Base-by-base conservation (phyloP, 1,140 invertebrate genomes). In the Hormaphis cornu region DNA sequence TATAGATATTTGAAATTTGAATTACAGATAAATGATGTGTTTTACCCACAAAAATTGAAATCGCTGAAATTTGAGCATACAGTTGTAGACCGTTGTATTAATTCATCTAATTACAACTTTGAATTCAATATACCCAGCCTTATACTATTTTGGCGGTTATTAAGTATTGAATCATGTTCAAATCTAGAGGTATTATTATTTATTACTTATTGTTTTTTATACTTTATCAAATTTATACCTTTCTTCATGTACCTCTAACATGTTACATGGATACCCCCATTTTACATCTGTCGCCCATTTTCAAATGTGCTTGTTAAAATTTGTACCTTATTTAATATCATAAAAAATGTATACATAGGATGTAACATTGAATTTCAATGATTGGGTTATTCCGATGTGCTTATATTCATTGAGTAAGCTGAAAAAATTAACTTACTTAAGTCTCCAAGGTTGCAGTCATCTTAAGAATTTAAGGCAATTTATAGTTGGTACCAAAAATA, bases 391-490 rank as follows among this genome's bases (percentile, higher is more conserved):
- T 52, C 82, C 86, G 0, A 85, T 87, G 73, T 83, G 84, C 10
- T 76, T 89, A 9, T 78, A 89, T 76, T 81, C 84, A 30, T 80
- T 89, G 1, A 88, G 86, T 74, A 89, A 89, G 80, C 76, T 87
- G 72, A 78, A 80, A 4, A 76, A 79, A 26, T 77, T 90, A 7
- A 80, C 80, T 30, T 80, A 82, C 56, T 78, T 90, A 3, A 78
- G 80, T 72, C 73, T 87, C 28, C 78, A 84, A 72, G 83, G 85
- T 12, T 89, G 87, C 75, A 75, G 77, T 54, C 78, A 81, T 61
- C 76, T 90, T 69, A 81, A 81, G n/a, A 86, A 89, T 75, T 89
- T 86, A 76, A 83, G 89, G 18, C 86, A 87, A 0, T 90, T 89
- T 76, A 82, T 84, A 12, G 87, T 86, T 74, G 81, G 89, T 50